A percentile compares a stretch with the other conserved stretches of the same genome.
Evolutionary conservation across 2,797 vertebrate genomes (phyloP).

Genomic region (Miichthys miiuy): DNA sequence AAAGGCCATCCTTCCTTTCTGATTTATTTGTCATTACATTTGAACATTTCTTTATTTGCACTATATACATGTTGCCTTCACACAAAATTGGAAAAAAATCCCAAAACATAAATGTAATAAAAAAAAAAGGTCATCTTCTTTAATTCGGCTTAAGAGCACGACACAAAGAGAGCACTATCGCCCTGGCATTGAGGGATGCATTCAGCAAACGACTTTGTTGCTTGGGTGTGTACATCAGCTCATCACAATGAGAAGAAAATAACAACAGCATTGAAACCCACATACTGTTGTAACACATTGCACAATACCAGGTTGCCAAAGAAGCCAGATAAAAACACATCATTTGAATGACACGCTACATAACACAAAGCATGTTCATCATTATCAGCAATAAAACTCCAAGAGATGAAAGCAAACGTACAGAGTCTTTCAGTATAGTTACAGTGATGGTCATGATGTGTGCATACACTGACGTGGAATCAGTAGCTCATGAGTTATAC

Average conservation of each 20-base stretch:
- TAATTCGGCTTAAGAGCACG: conserved; percentile 60
- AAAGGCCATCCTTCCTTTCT: conserved; percentile 69
- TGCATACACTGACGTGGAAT: conserved; percentile 42
- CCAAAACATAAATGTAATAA: conserved; percentile 61
- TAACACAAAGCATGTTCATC: conserved; percentile 74
- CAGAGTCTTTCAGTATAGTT: conserved; percentile 56
- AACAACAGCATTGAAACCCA: conserved; percentile 60
- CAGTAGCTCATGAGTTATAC: conserved; percentile 28
- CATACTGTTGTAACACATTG: conserved; percentile 63
- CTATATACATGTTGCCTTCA: conserved; percentile 81
- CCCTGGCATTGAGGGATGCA: conserved; percentile 58
- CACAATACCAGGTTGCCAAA: conserved; percentile 73
- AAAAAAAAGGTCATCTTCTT: conserved; percentile 40
- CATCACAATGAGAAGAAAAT: conserved; percentile 52
- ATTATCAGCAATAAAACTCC: conserved; percentile 52
- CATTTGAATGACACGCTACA: conserved; percentile 68
- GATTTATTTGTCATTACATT: conserved; percentile 80
- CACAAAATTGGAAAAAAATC: conserved; percentile 69
- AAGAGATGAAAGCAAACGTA: conserved; percentile 45
- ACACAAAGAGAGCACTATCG: conserved; percentile 71
- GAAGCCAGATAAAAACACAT: conserved; percentile 72
- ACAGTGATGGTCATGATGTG: conserved; percentile 67
- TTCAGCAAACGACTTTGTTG: conserved; percentile 44
- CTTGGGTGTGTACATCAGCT: conserved; percentile 52
- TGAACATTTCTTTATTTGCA: conserved; percentile 80